Conservation (phyloP, 2,888 invertebrate species). For the Phyto melanocephala region DNA sequence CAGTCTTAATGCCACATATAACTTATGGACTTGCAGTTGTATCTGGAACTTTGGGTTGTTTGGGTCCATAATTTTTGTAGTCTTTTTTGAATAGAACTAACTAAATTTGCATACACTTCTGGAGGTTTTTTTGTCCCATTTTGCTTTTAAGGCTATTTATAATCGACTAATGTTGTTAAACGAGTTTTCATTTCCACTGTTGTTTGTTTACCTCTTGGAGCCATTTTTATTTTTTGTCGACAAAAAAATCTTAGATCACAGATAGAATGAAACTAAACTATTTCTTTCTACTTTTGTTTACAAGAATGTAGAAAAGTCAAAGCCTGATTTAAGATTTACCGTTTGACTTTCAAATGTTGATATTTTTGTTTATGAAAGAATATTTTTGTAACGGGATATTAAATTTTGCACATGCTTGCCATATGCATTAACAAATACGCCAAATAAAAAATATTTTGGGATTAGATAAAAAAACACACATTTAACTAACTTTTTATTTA, state of each 20-base stretch:
- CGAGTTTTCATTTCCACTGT: background rate
- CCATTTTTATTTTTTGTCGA: too few species aligned
- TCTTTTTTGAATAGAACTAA: background rate
- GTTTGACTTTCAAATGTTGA: background rate
- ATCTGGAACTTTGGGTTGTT: too few species aligned
- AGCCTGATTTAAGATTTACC: background rate
- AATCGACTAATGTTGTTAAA: background rate
- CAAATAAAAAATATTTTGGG: conserved; percentile 2
- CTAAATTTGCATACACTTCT: background rate
- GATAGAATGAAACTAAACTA: too few species aligned
- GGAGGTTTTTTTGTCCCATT: too few species aligned
- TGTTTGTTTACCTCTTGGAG: background rate
- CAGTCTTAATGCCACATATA: too few species aligned
- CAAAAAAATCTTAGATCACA: too few species aligned
- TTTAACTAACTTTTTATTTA: too few species aligned
- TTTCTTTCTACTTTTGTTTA: background rate
- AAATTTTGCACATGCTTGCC: conserved; percentile 10
- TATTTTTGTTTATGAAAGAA: background rate
- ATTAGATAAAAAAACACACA: background rate
- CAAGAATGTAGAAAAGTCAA: background rate
- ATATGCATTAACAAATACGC: background rate
- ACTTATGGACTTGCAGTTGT: too few species aligned
- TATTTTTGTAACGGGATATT: conserved; percentile 12
- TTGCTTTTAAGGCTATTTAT: background rate
- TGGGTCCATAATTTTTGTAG: too few species aligned